Evolutionary conservation across 2,797 vertebrate genomes (phyloP), one percentile per base, ranked within the genome.

Genomic region (Clarias pachynema): DNA sequence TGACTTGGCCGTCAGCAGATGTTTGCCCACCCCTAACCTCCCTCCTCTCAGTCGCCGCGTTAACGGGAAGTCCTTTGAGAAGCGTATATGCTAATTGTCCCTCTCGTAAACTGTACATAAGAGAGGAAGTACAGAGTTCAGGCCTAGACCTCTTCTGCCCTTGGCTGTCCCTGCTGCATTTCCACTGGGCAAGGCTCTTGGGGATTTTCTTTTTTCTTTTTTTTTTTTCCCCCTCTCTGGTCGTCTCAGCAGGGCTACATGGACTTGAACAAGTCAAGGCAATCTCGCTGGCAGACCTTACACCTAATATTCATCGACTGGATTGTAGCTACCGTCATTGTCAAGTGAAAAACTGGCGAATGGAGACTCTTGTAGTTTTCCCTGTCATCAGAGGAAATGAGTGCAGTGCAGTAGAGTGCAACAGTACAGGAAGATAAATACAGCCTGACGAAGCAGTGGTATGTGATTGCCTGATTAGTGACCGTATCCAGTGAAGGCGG

Each of bases 31-130:
- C 53, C 29, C 62, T 3, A 20, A 29, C 31, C 56, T 84, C 69
- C 69, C 59, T 31, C 80, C 22, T 31, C 65, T 70, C 63, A 14
- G 10, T 16, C 26, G 70, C 56, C 62, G 66, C 66, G 16, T 72
- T 80, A 80, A 83, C 73, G 62, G 77, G 82, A 80, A 79, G 62
- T 72, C 84, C 65, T 86, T 68, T 78, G 79, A 72, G 57, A 85
- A 59, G 79, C 60, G 65, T 88, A 81, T 87, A 81, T 87, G 80
- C 49, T 85, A 85, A 86, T 81, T 82, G 81, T 87, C 59, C 80
- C 44, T 10, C 22, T 86, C 81, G 63, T 82, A 72, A 72, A 24
- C 1, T 37, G 60, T 31, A 53, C 53, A 57, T 37, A 69, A 16
- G 68, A 60, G 31, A 82, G 63, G 84, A 86, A 88, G 75, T 82